Percentiles rank a stretch among this genome's conserved stretches.
These are phyloP conservation scores for Columba guinea DNA, from an alignment of 2,797 vertebrate genomes.

Conservation along the genomic window DNA sequence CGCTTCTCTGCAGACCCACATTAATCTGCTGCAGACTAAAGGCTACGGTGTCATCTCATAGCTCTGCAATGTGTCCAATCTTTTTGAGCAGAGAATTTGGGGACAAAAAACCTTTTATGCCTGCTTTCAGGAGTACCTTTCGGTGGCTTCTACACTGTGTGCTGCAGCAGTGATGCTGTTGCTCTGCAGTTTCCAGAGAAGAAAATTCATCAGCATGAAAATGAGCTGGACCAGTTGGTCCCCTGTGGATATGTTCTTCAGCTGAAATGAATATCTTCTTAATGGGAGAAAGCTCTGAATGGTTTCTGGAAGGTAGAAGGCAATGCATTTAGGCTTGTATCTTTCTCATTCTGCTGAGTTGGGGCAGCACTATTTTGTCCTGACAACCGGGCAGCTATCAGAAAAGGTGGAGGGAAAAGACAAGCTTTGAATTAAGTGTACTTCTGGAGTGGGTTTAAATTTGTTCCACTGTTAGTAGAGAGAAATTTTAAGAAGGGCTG, in stretches of 20 bases:
- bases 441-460: constrained; percentile 35
- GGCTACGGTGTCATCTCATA: background rate
- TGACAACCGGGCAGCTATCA: background rate
- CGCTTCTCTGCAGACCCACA: background rate
- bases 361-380: background rate
- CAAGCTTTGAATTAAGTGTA: constrained; percentile 33
- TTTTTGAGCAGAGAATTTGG: background rate
- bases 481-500: constrained; percentile 35
- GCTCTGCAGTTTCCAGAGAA: constrained; percentile 18
- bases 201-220: constrained; percentile 37
- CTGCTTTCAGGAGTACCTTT: background rate
- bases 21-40: background rate
- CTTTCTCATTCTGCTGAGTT: background rate
- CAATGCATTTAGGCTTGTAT: background rate
- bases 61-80: background rate
- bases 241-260: constrained; percentile 19
- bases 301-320: constrained; percentile 1
- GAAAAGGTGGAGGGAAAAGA: background rate
- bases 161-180: background rate
- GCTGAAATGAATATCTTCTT: constrained; percentile 18
- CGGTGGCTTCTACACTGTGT: background rate
- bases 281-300: constrained; percentile 9
- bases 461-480: background rate
- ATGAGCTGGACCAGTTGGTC: constrained; percentile 29
- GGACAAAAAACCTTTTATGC: background rate